phyloP scores from a whole-genome alignment of 2,113 vertebrate species.

The Lagopus leucura region DNA sequence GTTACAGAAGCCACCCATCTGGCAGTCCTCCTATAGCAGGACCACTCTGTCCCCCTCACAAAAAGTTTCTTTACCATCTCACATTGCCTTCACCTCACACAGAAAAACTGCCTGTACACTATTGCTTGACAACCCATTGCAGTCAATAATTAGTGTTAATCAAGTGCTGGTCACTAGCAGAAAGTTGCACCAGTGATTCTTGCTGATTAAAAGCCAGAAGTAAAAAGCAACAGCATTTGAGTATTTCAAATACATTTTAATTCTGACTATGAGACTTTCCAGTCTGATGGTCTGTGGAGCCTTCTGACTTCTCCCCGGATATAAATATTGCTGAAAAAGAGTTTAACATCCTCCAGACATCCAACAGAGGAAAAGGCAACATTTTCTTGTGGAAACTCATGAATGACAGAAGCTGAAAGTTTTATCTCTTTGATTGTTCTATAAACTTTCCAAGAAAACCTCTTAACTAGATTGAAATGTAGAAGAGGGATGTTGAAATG shows the following conservation, averaged over 20 bases:
- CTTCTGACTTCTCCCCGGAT: not conserved
- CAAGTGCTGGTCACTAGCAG: not conserved
- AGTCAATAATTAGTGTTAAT: not conserved
- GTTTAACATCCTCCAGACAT: not conserved
- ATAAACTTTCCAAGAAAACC: constrained; percentile 11
- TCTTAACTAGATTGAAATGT: constrained; percentile 3
- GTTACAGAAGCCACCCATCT: accelerated
- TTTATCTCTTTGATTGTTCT: not conserved
- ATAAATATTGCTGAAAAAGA: not conserved
- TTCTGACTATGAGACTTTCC: not conserved
- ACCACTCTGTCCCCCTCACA: not conserved
- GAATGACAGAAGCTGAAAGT: constrained; percentile 1
- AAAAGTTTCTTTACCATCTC: not conserved
- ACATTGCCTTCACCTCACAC: not conserved
- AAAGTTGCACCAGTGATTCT: not conserved
- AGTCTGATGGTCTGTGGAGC: not conserved
- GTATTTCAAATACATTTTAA: not conserved
- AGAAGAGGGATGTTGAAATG: constrained; percentile 29
- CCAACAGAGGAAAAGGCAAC: not conserved
- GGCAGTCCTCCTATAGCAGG: not conserved
- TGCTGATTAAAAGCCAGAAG: not conserved
- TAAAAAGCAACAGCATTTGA: not conserved
- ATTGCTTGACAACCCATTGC: not conserved
- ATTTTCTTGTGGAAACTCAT: not conserved
- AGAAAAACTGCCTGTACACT: not conserved